These are phyloP conservation scores for Andrena dorsata DNA, from an alignment of 2,888 invertebrate genomes.

Conservation along the genomic window DNA sequence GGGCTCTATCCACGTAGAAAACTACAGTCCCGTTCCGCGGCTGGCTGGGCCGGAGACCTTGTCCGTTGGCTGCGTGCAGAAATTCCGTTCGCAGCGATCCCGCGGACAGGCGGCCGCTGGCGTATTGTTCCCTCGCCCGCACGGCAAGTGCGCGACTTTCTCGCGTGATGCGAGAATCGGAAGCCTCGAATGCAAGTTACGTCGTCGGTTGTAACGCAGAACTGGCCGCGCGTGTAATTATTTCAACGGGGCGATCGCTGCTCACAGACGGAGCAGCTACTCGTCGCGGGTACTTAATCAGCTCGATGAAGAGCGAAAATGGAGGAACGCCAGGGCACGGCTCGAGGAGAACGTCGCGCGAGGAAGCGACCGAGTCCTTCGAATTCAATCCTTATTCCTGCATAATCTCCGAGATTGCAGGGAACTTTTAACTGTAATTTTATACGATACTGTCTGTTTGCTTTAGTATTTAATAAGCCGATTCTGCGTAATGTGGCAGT, in stretches of 20 bases:
- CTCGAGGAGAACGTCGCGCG: slow-evolving; percentile 18
- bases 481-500: slow-evolving; percentile 3
- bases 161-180: slow-evolving; percentile 33
- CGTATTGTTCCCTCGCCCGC: neutral
- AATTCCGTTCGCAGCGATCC: slow-evolving; percentile 45
- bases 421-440: neutral
- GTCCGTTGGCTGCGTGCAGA: slow-evolving; percentile 51
- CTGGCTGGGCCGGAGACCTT: slow-evolving; percentile 51
- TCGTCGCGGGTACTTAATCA: neutral
- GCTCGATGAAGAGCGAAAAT: slow-evolving; percentile 27
- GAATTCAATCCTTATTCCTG: neutral
- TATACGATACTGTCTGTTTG: neutral
- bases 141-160: slow-evolving; percentile 23
- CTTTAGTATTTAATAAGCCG: no score
- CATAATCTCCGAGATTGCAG: neutral
- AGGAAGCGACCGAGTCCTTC: slow-evolving; percentile 41
- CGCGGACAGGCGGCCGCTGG: neutral
- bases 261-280: slow-evolving; percentile 7
- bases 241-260: slow-evolving; percentile 16
- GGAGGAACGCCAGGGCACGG: slow-evolving; percentile 16
- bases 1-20: slow-evolving; percentile 32
- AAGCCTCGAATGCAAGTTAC: slow-evolving; percentile 21
- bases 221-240: slow-evolving; percentile 33
- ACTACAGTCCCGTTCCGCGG: slow-evolving; percentile 43
- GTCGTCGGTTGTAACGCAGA: slow-evolving; percentile 22